phyloP scores from a whole-genome alignment of 2,888 invertebrate species.

The Rugalucina vietnamica region DNA sequence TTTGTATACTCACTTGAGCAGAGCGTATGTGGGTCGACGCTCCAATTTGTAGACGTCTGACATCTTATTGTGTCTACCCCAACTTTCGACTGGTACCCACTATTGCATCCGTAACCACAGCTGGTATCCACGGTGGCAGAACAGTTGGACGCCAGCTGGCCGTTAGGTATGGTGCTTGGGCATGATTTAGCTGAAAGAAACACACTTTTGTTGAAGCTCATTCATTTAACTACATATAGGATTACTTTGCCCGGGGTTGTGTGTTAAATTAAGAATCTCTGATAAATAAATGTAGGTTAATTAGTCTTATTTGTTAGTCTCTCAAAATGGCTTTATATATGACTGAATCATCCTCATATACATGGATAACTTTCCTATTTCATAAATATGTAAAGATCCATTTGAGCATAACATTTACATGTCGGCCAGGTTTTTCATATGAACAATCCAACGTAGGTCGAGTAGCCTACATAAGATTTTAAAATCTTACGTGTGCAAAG shows the following conservation, averaged over 20 bases:
- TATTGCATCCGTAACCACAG: neutral
- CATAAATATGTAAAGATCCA: too few relatives aligned
- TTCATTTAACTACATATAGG: too few relatives aligned
- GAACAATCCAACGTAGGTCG: neutral
- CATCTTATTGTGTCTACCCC: neutral
- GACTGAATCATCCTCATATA: too few relatives aligned
- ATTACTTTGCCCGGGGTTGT: too few relatives aligned
- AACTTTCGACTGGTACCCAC: neutral
- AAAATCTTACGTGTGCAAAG: neutral
- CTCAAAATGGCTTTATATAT: too few relatives aligned
- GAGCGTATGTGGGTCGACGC: neutral
- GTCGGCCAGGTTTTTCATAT: too few relatives aligned
- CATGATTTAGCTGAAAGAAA: neutral
- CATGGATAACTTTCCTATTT: too few relatives aligned
- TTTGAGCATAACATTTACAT: too few relatives aligned
- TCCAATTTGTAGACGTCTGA: neutral
- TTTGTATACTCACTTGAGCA: neutral
- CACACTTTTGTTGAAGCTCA: too few relatives aligned
- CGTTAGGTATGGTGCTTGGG: neutral
- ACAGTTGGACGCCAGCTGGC: neutral
- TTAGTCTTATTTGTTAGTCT: too few relatives aligned
- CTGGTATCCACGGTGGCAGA: neutral
- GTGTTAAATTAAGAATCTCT: too few relatives aligned
- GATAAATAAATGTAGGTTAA: too few relatives aligned
- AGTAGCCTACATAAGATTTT: neutral